Evolutionary conservation across 1,140 invertebrate species (phyloP), one percentile per base, ranked within the genome.

Genomic region (Arion vulgaris): DNA sequence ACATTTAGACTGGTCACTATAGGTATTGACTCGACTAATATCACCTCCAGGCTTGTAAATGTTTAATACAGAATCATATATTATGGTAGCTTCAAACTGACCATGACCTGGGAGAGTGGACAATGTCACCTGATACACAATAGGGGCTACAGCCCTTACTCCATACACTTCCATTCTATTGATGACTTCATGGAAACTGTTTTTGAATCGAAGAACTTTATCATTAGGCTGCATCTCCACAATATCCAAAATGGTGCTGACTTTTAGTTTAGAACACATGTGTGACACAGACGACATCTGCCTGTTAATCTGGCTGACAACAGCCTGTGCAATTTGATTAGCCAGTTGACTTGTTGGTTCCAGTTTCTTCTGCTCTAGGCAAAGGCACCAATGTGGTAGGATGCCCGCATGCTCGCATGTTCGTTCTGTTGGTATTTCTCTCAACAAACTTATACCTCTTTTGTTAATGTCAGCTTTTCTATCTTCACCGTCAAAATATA

Each of bases 311-410:
- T 87, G 81, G 26, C 32, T 32, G 0, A 91, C 83, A 9, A 90
- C 45, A n/a, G 68, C 57, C 15, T 68, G n/a, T 9, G 84, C 89
- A 32, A 87, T 85, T 68, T 85, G 57, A 17, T 85, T 69, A 32
- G 84, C 85, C 36, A 91, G 83, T 84, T 7, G 36, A n/a, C 77
- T 74, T 1, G 66, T 41, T 7, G 69, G 11, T 0, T 78, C 13
- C 32, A 86, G 38, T 2, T 51, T 32, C 75, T 85, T 78, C 57
- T 87, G 82, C 38, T 86, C 80, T 68, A 92, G 85, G 86, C 93
- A 93, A 71, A 92, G 89, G 82, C 93, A 93, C 90, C 91, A 93
- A 80, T 93, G 93, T 39, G 91, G 88, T 0, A 91, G 85, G 62
- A 93, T 92, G 5, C 87, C 85, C 0, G 92, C 92, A 17, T 87